phyloP scores from a whole-genome alignment of 2,888 invertebrate genomes.

The Eubasilissa splendida region DNA sequence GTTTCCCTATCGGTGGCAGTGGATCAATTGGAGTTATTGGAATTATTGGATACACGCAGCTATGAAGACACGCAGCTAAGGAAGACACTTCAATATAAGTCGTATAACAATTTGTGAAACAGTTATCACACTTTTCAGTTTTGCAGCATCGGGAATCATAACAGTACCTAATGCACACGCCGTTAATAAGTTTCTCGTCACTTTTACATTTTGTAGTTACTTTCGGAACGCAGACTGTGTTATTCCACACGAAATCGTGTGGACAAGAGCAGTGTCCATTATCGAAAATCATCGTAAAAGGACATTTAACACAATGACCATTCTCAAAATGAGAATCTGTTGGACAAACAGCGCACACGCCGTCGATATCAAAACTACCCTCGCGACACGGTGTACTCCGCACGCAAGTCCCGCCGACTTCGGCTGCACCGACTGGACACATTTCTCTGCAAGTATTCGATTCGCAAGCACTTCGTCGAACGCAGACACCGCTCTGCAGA shows the following conservation, averaged over 20 bases:
- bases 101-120: slow-evolving; percentile 27
- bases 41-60: slow-evolving; percentile 6
- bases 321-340: not conserved
- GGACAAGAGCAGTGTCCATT: slow-evolving; percentile 12
- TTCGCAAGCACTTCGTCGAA: slow-evolving; percentile 1
- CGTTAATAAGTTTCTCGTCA: slow-evolving; percentile 25
- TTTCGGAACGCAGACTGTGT: not conserved
- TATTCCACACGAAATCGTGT: not conserved
- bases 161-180: slow-evolving; percentile 34
- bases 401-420: slow-evolving; percentile 28
- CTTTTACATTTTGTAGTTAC: not conserved
- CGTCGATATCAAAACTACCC: slow-evolving; percentile 13
- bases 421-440: slow-evolving; percentile 11
- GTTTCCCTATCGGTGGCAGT: not conserved
- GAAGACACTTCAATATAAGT: not conserved
- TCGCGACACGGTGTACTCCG: slow-evolving; percentile 9
- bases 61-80: slow-evolving; percentile 21
- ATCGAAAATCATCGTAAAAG: not conserved
- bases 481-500: slow-evolving; percentile 34
- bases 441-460: not conserved
- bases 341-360: slow-evolving; percentile 29
- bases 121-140: slow-evolving; percentile 28
- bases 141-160: slow-evolving; percentile 43
- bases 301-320: not conserved
- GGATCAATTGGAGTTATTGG: not conserved